Conservation (phyloP, 2,797 vertebrate species). For the Antrozous pallidus region DNA sequence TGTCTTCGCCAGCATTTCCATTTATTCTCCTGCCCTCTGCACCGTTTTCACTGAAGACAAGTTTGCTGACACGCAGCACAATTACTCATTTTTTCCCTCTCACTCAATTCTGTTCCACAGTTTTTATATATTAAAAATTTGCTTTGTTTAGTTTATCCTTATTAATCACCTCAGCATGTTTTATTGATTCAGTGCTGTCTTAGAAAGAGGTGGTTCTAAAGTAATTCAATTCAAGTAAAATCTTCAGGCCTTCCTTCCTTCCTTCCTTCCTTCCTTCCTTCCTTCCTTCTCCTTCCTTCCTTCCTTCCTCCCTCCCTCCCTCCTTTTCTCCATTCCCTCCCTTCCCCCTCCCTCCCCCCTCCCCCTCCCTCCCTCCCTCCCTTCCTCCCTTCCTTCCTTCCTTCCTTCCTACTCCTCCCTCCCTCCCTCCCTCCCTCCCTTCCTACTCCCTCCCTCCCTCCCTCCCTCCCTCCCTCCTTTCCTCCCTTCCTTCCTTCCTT, state of each 20-base stretch:
- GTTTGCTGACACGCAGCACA: conserved; percentile 3
- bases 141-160: conserved; percentile 12
- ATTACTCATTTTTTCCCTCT: background rate
- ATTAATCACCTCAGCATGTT: background rate
- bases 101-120: background rate
- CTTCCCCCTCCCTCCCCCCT: rapidly evolving
- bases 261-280: rapidly evolving
- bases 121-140: conserved; percentile 13
- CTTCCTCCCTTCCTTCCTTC: rapidly evolving
- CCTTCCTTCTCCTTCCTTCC: too few species aligned
- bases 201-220: background rate
- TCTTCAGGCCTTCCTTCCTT: background rate
- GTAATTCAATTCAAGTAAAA: background rate
- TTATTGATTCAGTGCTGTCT: background rate
- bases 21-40: background rate
- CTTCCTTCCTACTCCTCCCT: rapidly evolving
- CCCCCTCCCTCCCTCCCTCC: rapidly evolving
- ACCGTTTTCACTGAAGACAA: conserved; percentile 13
- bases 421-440: too few species aligned
- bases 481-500: background rate
- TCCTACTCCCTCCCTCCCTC: rapidly evolving
- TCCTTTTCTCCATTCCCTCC: too few species aligned
- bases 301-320: rapidly evolving
- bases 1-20: conserved; percentile 3
- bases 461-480: rapidly evolving